Evolutionary conservation across 53 echinoderm and acorn worm genomes (phyloP), one percentile per base, ranked within the genome.

Genomic region (Patiria pectinifera): DNA sequence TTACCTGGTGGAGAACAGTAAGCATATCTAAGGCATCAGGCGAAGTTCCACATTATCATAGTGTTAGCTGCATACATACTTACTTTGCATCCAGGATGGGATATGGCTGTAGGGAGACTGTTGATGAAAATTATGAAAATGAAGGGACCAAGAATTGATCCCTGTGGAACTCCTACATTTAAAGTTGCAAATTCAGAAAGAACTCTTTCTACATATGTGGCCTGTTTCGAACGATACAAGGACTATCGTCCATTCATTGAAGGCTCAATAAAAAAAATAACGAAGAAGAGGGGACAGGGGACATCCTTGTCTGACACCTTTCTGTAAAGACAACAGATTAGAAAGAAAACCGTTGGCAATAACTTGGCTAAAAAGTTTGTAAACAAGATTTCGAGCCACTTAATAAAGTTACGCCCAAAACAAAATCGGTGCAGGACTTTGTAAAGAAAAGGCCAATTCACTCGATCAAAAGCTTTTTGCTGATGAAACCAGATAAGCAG

Each of bases 381-480:
- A 16, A 93, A 91, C 0, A 95, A 12, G n/a, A 95, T 85, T 22
- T 93, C 59, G 26, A 95, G 24, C 95, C 95, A 95, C 8, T 80
- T 46, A 15, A 79, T 23, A 23, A 95, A 85, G 62, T 85, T 85
- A 1, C 71, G 69, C 12, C 91, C 95, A 62, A 95, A 95, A 66
- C 89, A 78, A 85, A 85, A 91, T 19, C 18, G 59, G 10, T 61
- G 2, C 0, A 92, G 43, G 9, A 88, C 79, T 19, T 89, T 62
- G 48, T 75, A 77, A 2, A 94, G 26, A 79, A 88, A 94, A 15
- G 44, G 15, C 83, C 90, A 93, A 10, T 86, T 91, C 3, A 86
- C 85, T 16, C 85, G 26, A 35, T 85, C 71, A 85, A 70, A 85
- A 11, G 85, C 85, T 78, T 95, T 95, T 35, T 93, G 59, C 25